Evolutionary conservation across 2,888 invertebrate genomes (phyloP), one percentile per base, ranked within the genome.

Genomic region (Cephus nigrinus): DNA sequence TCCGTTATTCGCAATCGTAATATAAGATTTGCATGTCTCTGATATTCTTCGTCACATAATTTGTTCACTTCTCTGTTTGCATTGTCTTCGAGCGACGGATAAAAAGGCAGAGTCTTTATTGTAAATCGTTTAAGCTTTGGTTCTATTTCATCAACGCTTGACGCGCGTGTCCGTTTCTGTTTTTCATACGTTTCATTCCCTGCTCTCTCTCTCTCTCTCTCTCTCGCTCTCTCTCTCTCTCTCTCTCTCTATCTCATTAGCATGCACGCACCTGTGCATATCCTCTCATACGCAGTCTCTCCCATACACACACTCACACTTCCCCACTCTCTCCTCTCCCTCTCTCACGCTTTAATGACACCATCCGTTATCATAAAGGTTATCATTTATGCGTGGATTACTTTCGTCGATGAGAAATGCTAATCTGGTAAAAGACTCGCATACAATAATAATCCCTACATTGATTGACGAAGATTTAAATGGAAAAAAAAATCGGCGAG

Each of bases 31-130:
- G 15, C 71, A 1, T 69, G 71, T 69, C 31, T 30, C 32, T 5
- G 71, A 40, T 23, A 40, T 23, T 40, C 40, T 15, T 32, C 71
- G 23, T 69, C 71, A 69, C 31, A 69, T 31, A 69, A 69, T 30
- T 32, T 69, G 0, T 40, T 23, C 40, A 23, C 23, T 30, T 32
- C 31, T 11, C 15, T 15, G 30, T 69, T 69, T 69, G 30, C 71
- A 30, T 69, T 69, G 71, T 69, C 40, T 69, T 69, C 71, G 30
- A 30, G 5, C 31, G 71, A 32, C 15, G 32, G 31, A 32, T 35
- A 35, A 69, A 40, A 78, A 78, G 78, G 78, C 78, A 78, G 78
- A 78, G 75, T 75, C 71, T 68, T 78, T 78, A 78, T 78, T 78
- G 75, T 75, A 78, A 75, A 78, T 78, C 72, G 35, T 78, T 77